Evolutionary conservation across 37 sponge, comb jelly and placozoan genomes (phyloP).

Genomic region (Cladorhizidae sp.): DNA sequence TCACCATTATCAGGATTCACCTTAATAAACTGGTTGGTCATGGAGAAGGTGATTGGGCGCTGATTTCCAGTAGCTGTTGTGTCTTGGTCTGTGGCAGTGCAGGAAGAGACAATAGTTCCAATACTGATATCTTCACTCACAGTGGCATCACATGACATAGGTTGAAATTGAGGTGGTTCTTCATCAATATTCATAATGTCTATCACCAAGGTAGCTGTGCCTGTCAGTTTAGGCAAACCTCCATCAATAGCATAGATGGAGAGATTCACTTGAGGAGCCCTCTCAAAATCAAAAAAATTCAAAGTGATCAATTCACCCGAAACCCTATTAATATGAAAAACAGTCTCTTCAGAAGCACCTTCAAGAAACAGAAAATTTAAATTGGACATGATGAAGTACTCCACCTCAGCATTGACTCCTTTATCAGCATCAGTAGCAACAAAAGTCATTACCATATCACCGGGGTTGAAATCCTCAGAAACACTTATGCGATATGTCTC

Average conservation of each 20-base stretch:
- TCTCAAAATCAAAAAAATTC: conserved; percentile 48
- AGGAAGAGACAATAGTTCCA: neutral
- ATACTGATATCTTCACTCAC: neutral
- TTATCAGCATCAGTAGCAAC: conserved; percentile 53
- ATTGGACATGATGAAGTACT: conserved; percentile 8
- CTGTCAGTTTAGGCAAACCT: conserved; percentile 12
- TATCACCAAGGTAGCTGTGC: conserved; percentile 18
- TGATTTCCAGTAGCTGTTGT: neutral
- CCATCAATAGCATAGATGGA: conserved; percentile 39
- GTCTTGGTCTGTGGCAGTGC: conserved; percentile 29
- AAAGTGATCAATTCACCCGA: conserved; percentile 4
- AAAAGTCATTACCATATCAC: neutral
- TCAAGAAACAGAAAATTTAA: neutral
- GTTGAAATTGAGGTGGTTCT: conserved; percentile 21
- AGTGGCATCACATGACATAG: neutral
- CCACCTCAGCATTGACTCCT: conserved; percentile 47
- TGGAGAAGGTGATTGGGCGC: conserved; percentile 32
- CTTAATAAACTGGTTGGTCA: conserved; percentile 24
- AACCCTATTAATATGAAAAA: neutral
- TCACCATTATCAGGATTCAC: conserved; percentile 22
- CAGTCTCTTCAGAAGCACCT: neutral
- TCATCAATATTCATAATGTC: conserved; percentile 64
- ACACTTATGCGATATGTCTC: conserved; percentile 3
- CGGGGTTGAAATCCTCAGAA: neutral
- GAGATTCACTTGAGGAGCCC: conserved; percentile 1